Base-by-base conservation (phyloP, 2,888 invertebrate genomes). In the Drosophila falleni region DNA sequence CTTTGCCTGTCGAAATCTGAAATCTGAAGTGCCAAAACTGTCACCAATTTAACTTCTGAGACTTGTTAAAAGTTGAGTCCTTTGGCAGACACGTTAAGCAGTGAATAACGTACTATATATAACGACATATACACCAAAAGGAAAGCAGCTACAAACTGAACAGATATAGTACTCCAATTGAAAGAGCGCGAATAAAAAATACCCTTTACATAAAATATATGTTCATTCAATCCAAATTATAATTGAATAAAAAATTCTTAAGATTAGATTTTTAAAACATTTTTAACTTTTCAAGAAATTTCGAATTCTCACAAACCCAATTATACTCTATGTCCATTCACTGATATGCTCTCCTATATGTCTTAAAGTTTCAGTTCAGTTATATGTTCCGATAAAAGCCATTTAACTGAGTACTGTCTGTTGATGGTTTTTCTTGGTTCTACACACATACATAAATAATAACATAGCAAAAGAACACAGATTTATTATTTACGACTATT, bases 401-500 rank as follows among this genome's bases (percentile, higher is more conserved):
- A 46, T 50, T 59, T 26, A 66, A 51, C 46, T 58, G 42, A 37
- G 23, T 31, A n/a, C 13, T 53, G 62, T 31, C 61, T 58, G 46
- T 10, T 23, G 23, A 31, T 64, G 42, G 11, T 37, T 42, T 33
- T 26, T 19, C 39, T 33, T n/a, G 70, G 41, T 11, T n/a, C n/a
- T 37, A 58, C 41, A 68, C 19, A 47, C 10, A 49, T 23, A 16
- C 23, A 23, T 2, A 23, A 0, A 23, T 23, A n/a, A 47, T 31
- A 16, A 46, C 54, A 37, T n/a, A 10, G 41, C 46, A 55, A 26
- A 51, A 15, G 44, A 29, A 44, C 26, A 35, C 44, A 37, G 33
- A 39, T 72, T 66, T 65, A 64, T 83, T 82, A 75, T 82, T 86
- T 78, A 78, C 89, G 89, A 75, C 87, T 69, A 82, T 83, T 75